Evolutionary conservation across 2,113 vertebrate genomes (phyloP).

Genomic region (Nycticryphes semicollaris): DNA sequence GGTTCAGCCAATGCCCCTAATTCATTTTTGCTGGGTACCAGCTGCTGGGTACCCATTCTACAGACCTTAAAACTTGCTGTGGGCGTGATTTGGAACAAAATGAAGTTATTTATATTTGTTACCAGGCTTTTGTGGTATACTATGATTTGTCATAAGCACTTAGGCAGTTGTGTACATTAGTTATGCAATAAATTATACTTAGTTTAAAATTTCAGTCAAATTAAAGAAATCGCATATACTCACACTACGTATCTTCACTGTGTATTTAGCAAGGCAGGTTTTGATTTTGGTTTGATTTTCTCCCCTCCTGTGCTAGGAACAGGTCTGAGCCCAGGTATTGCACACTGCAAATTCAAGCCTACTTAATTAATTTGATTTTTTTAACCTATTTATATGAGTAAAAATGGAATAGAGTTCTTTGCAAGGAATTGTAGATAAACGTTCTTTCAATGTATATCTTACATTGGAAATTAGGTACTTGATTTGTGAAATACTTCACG

Average conservation of each 20-base stretch:
- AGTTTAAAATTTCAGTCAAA: neutral
- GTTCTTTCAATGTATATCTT: neutral
- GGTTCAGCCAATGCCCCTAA: neutral
- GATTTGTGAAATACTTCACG: neutral
- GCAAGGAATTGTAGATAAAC: neutral
- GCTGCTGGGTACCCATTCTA: neutral
- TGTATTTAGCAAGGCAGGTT: neutral
- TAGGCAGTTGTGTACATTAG: neutral
- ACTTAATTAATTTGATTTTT: neutral
- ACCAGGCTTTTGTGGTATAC: neutral
- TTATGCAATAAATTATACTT: neutral
- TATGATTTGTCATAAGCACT: neutral
- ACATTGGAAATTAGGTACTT: neutral
- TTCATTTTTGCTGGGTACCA: neutral
- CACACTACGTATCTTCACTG: neutral
- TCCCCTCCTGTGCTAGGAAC: neutral
- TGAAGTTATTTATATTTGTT: neutral
- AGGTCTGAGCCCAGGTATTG: neutral
- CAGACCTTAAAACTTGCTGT: neutral
- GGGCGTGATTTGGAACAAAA: neutral
- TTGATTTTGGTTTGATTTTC: neutral
- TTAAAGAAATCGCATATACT: neutral
- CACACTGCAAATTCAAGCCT: neutral
- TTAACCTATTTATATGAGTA: neutral
- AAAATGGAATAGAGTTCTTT: neutral